Evolutionary conservation across 2,113 vertebrate genomes (phyloP).

Genomic region (Trogon surrucura): DNA sequence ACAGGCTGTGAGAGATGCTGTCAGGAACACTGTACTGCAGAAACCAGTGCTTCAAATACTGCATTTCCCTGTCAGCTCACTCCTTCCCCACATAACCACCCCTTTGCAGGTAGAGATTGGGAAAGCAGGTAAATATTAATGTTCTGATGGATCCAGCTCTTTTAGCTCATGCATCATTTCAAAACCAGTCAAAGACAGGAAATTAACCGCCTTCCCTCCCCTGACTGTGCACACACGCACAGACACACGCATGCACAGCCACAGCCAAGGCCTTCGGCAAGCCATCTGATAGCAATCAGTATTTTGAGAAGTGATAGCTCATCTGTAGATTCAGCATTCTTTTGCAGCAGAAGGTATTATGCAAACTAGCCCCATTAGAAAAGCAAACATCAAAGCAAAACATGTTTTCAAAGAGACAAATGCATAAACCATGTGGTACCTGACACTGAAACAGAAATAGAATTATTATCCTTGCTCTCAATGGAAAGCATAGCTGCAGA

Average conservation of each 20-base stretch:
- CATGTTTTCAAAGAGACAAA: slow-evolving; percentile 59
- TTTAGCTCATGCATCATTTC: slow-evolving; percentile 20
- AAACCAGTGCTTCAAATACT: background rate
- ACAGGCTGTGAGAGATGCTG: background rate
- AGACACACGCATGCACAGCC: slow-evolving; percentile 54
- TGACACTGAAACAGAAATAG: slow-evolving; percentile 52
- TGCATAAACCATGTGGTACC: slow-evolving; percentile 53
- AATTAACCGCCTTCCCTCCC: slow-evolving; percentile 45
- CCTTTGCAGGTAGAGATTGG: background rate
- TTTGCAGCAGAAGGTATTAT: slow-evolving; percentile 64
- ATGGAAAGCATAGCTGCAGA: slow-evolving; percentile 56
- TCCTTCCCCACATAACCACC: background rate
- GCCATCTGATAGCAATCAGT: slow-evolving; percentile 71
- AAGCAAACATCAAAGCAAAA: slow-evolving; percentile 68
- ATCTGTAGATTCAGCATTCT: slow-evolving; percentile 71
- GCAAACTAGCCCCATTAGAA: slow-evolving; percentile 65
- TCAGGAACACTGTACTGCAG: background rate
- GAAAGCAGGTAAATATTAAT: background rate
- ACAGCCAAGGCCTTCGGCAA: slow-evolving; percentile 68
- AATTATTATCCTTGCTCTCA: slow-evolving; percentile 40
- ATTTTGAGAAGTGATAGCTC: slow-evolving; percentile 70
- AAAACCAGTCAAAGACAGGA: slow-evolving; percentile 56
- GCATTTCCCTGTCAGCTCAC: background rate
- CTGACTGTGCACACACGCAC: slow-evolving; percentile 9
- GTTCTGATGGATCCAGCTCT: background rate